Percentiles rank a stretch among this genome's conserved stretches.
These are phyloP conservation scores for Ciona savignyi DNA, from an alignment of 23 tunicate genomes.

Conservation along the genomic window DNA sequence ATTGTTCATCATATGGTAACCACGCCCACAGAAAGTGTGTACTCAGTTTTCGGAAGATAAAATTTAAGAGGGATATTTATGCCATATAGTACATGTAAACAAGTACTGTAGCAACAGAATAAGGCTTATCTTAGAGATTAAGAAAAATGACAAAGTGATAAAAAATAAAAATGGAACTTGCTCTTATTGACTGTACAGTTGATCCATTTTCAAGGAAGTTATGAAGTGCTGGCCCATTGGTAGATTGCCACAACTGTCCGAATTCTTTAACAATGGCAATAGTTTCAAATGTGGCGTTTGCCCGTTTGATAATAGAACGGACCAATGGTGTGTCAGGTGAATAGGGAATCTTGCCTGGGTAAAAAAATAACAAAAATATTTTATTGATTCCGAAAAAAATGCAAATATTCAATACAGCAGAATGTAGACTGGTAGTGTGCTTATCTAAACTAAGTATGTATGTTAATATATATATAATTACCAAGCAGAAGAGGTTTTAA, in stretches of 20 bases:
- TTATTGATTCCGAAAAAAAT: not conserved
- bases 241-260: slow-evolving; percentile 52
- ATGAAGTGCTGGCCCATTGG: slow-evolving; percentile 48
- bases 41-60: too few relatives aligned
- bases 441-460: too few relatives aligned
- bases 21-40: too few relatives aligned
- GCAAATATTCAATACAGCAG: too few relatives aligned
- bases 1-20: too few relatives aligned
- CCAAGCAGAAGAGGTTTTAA: slow-evolving; percentile 75
- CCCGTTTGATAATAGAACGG: slow-evolving; percentile 42
- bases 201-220: slow-evolving; percentile 43
- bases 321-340: slow-evolving; percentile 61
- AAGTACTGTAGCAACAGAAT: not conserved
- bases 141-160: not conserved
- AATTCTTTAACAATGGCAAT: slow-evolving; percentile 29
- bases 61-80: too few relatives aligned
- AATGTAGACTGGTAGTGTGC: too few relatives aligned
- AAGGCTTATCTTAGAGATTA: not conserved
- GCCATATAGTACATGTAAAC: not conserved
- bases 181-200: slow-evolving; percentile 30
- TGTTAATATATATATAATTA: too few relatives aligned
- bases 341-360: slow-evolving; percentile 74
- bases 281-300: slow-evolving; percentile 67
- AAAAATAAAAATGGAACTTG: slow-evolving; percentile 3
- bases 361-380: not conserved